A percentile compares a stretch with the other conserved stretches of the same genome.
Evolutionary conservation across 2,113 vertebrate genomes (phyloP).

Genomic region (Paradoxurus hermaphroditus): DNA sequence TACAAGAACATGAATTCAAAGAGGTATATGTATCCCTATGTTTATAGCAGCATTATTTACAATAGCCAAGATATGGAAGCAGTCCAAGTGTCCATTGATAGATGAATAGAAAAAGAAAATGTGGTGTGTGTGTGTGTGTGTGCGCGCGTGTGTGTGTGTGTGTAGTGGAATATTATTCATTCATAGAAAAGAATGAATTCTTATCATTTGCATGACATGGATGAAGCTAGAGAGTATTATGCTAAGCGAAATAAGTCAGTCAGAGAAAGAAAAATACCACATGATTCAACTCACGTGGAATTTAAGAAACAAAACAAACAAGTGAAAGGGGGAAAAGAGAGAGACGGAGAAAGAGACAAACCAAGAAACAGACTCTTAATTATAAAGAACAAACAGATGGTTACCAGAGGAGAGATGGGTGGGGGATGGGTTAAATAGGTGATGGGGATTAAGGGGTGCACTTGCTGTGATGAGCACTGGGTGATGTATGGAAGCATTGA

Average conservation of each 20-base stretch:
- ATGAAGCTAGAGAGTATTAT: not conserved
- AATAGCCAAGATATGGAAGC: not conserved
- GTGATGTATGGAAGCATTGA: not conserved
- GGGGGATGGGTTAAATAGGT: not conserved
- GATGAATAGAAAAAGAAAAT: not conserved
- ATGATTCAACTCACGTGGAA: not conserved
- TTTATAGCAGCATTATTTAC: not conserved
- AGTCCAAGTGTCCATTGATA: not conserved
- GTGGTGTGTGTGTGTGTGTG: not conserved
- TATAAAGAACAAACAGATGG: not conserved
- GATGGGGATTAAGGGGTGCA: not conserved
- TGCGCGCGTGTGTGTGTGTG: too few relatives aligned
- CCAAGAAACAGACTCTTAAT: not conserved
- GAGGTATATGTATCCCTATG: not conserved
- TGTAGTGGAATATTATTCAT: not conserved
- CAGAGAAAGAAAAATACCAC: not conserved
- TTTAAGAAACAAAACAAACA: not conserved
- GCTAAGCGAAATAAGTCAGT: not conserved
- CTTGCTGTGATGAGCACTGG: not conserved
- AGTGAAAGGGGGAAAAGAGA: not conserved
- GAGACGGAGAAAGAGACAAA: not conserved
- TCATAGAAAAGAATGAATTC: not conserved
- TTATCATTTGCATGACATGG: not conserved
- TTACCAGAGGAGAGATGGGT: not conserved
- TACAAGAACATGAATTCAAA: not conserved